Evolutionary conservation across 2,797 vertebrate species (phyloP).

Genomic region (Melopsittacus undulatus): DNA sequence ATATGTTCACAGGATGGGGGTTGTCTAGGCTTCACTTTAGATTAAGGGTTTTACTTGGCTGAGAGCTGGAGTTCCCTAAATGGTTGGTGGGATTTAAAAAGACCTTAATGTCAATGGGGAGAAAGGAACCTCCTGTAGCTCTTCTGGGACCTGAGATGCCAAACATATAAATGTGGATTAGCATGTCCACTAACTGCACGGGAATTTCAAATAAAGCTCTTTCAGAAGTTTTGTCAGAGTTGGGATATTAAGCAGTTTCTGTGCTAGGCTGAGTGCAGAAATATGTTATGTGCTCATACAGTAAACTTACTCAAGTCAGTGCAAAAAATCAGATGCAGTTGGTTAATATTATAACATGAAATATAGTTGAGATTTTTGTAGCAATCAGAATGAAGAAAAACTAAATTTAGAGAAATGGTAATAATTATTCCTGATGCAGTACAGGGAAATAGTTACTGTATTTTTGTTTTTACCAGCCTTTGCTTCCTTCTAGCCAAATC

Average conservation of each 20-base stretch:
- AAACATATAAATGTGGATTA: slow-evolving; percentile 6
- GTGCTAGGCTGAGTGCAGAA: neutral
- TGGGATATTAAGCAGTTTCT: slow-evolving; percentile 16
- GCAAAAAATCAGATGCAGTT: neutral
- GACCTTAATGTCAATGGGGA: neutral
- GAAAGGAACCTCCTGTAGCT: neutral
- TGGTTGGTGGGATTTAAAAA: slow-evolving; percentile 2
- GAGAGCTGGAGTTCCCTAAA: neutral
- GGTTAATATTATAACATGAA: neutral
- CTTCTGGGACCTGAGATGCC: neutral
- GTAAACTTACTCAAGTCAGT: neutral
- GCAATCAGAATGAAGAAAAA: neutral
- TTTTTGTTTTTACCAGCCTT: neutral
- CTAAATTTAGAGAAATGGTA: neutral
- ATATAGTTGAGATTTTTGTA: neutral
- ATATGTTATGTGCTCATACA: neutral
- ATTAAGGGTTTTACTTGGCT: slow-evolving; percentile 9
- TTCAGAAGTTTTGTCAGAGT: slow-evolving; percentile 1
- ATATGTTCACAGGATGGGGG: neutral
- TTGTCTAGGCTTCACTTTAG: neutral
- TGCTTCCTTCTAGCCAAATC: neutral
- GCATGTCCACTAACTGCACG: neutral
- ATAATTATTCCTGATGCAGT: neutral
- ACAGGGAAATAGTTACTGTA: neutral
- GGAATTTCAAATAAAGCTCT: slow-evolving; percentile 4